Evolutionary conservation across 1,140 invertebrate genomes (phyloP), one percentile per base, ranked within the genome.

Genomic region (Agrypnia vestita): DNA sequence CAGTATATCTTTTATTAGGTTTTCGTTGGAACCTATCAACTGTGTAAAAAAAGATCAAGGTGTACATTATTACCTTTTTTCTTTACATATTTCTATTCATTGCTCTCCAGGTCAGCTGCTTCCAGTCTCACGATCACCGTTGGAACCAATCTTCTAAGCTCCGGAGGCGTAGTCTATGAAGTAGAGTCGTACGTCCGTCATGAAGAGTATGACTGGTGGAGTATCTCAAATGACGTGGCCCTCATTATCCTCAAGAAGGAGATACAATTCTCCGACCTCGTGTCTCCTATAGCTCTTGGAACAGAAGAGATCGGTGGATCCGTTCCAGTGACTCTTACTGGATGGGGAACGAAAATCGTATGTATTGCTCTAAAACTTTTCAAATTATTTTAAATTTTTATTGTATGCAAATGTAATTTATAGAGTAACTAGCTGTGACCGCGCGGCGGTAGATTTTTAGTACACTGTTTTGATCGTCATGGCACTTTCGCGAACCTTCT

Each of bases 341-440:
- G 91, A 19, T 92, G 91, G 91, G 91, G 91, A 44, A 90, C 87
- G 0, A 88, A 87, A 4, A 84, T 59, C 86, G 84, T 86, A 85
- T 83, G 82, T 81, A 4, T 21, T 55, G 8, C 46, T 35, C 17
- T n/a, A n/a, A n/a, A n/a, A n/a, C n/a, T n/a, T n/a, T n/a, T n/a
- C n/a, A n/a, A n/a, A 12, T 35, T 67, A 67, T 67, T 67, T 35
- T 67, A 67, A 13, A 67, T 35, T 35, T 35, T 35, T 6, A 35
- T n/a, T n/a, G n/a, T n/a, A n/a, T n/a, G n/a, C 25, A 35, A 3
- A 3, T 35, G 6, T 35, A 35, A 35, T 35, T 35, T 35, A 35
- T 1, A 35, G 25, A 35, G 6, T n/a, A n/a, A n/a, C n/a, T n/a
- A n/a, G n/a, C n/a, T n/a, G n/a, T n/a, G n/a, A n/a, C n/a, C n/a